Evolutionary conservation across 23 tunicate genomes (phyloP), one percentile per base, ranked within the genome.

Genomic region (Styela clava): DNA sequence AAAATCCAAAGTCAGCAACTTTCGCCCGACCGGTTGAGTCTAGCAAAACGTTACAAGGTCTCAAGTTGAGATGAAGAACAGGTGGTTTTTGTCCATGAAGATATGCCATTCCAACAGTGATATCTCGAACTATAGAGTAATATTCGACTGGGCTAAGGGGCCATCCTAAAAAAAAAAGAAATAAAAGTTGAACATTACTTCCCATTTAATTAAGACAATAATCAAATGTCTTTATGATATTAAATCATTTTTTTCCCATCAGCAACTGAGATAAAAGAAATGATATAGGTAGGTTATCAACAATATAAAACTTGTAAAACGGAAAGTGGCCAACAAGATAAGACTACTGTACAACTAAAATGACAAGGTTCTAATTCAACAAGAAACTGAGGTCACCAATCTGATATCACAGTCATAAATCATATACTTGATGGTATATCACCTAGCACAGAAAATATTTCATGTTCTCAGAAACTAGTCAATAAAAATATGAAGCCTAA

Each of bases 41-140:
- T 23, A 93, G 34, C 2, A 93, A 68, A 18, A 93, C 79, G 77
- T 93, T 93, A 69, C 86, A 93, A 28, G 98, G 98, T 7, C 87
- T 62, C 2, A 93, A 69, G 37, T 88, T 93, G 29, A 93, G 85
- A 77, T 93, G 98, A 78, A 93, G 69, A 64, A 93, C 85, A 35
- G 92, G 98, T n/a, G 98, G 98, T 63, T 85, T 85, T 35, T 88
- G 92, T 69, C 83, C 93, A 64, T 93, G 98, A 26, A 93, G 71
- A 81, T 87, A 93, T 16, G 89, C 90, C 70, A 93, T 21, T 0
- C 98, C 98, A 24, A 85, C 64, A 26, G 97, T 78, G 7, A 67
- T 36, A 51, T 86, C 97, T 2, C 90, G 83, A 24, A 86, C 65
- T 31, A 86, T 78, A 20, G 83, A 73, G 63, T 64, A 85, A 69